Evolutionary conservation across 2,113 vertebrate genomes (phyloP), one percentile per base, ranked within the genome.

Genomic region (Urocolius indicus): DNA sequence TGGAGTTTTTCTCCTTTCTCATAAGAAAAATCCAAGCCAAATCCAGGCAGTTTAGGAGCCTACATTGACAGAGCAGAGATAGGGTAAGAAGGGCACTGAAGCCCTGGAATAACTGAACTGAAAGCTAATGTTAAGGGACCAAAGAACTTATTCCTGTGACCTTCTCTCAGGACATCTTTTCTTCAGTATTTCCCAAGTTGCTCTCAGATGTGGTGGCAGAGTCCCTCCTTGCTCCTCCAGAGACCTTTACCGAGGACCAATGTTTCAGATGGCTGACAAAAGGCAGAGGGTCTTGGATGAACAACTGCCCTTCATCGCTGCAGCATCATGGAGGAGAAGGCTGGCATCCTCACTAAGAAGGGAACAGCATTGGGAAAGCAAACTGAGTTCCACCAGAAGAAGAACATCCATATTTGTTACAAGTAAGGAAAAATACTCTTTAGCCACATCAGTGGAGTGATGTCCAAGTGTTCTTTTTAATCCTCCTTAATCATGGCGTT

Each of bases 401-500:
- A 81, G 17, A 89, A 36, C 55, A 63, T 49, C 34, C 22, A 84
- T 67, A 73, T 72, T 89, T 83, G 32, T 68, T 76, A 76, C 22
- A 62, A 84, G 72, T 58, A 69, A 79, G 14, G n/a, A 11, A 71
- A 80, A 82, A 72, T 38, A 41, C 73, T 89, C 66, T 97, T 87
- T 48, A 95, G 82, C 80, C 75, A 76, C 81, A 89, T 88, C 65
- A 94, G 30, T 22, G n/a, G 74, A 95, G 38, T 24, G 9, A 89
- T 59, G 45, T 87, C 89, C 89, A 90, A 92, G 68, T 74, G 66
- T 86, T 96, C 74, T 86, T 68, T 93, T 74, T 81, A 90, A 93
- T 73, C 85, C 80, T 92, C 45, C 82, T 89, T 93, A 93, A 88
- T 93, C 95, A 93, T 38, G 78, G 81, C 41, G 76, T 84, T 90